These are phyloP conservation scores for Rhagoletis zephyria DNA, from an alignment of 1,140 invertebrate species.

Conservation along the genomic window DNA sequence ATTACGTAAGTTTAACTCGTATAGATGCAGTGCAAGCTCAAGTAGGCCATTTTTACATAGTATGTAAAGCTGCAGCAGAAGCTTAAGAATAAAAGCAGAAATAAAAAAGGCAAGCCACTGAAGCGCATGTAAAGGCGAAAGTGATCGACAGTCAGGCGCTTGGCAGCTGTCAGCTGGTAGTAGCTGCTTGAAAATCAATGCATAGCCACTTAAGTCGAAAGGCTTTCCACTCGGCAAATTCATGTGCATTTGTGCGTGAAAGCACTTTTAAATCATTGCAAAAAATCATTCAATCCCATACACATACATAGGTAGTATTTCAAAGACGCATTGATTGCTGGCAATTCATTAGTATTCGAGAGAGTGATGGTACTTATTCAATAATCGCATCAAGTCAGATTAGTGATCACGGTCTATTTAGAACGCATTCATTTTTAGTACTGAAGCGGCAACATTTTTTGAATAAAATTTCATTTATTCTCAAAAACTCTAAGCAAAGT, in stretches of 20 bases:
- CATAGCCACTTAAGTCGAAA: constrained; percentile 18
- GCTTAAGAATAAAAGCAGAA: neutral
- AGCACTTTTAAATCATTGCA: constrained; percentile 5
- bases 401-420: no score
- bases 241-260: constrained; percentile 1
- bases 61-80: neutral
- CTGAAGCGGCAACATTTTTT: no score
- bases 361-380: no score
- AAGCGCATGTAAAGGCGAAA: neutral
- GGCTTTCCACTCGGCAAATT: neutral
- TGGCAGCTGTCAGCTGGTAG: constrained; percentile 13
- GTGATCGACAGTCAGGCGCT: neutral
- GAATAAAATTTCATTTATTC: no score
- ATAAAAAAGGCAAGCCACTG: neutral
- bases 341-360: no score
- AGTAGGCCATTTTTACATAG: neutral
- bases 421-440: no score
- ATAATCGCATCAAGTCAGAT: no score
- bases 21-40: neutral
- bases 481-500: no score
- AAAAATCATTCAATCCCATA: neutral
- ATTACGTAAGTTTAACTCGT: constrained; percentile 18
- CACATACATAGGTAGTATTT: no score
- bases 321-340: no score
- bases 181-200: neutral